These are phyloP conservation scores for Gorsachius magnificus DNA, from an alignment of 2,797 vertebrate genomes.

Conservation along the genomic window DNA sequence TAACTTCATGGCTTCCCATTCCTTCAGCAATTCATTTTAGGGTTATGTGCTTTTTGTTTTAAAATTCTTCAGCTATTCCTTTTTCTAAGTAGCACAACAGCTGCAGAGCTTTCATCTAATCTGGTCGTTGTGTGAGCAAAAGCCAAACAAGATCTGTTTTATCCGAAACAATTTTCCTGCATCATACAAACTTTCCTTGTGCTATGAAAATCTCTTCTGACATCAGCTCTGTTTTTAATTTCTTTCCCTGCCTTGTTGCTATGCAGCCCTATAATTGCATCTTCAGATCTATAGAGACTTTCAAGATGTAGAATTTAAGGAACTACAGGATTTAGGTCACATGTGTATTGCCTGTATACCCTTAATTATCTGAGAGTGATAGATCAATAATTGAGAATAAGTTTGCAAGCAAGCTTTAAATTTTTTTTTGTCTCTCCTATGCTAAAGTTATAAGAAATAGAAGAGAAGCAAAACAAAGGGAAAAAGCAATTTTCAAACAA, in stretches of 20 bases:
- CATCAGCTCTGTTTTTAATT: neutral
- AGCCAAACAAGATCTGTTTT: neutral
- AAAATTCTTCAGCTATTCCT: neutral
- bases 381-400: slow-evolving; percentile 3
- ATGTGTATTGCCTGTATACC: neutral
- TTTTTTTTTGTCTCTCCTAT: neutral
- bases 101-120: neutral
- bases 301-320: neutral
- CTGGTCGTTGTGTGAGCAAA: neutral
- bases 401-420: neutral
- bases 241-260: neutral
- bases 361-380: neutral
- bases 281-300: neutral
- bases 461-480: neutral
- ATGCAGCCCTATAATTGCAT: neutral
- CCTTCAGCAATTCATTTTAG: neutral
- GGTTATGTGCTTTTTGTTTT: neutral
- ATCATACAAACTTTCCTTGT: neutral
- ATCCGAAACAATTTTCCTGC: neutral
- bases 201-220: neutral
- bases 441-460: slow-evolving; percentile 34
- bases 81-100: neutral
- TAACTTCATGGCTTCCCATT: neutral
- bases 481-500: slow-evolving; percentile 12
- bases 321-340: neutral